These are phyloP conservation scores for Biston stratarius DNA, from an alignment of 2,888 invertebrate species.

Conservation along the genomic window DNA sequence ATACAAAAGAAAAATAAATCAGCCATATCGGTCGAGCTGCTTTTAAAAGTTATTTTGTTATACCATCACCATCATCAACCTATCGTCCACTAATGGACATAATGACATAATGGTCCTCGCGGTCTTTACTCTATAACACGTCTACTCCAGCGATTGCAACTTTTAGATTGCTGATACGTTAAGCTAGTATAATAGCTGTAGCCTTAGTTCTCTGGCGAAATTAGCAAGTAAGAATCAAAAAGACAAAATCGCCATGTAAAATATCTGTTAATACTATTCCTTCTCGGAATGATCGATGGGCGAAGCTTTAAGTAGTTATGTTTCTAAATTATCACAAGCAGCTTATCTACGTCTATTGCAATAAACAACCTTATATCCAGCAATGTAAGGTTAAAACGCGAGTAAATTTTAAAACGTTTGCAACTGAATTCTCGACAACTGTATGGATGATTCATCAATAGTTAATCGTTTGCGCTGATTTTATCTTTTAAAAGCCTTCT, in stretches of 20 bases:
- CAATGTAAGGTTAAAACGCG: slow-evolving; percentile 26
- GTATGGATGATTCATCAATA: slow-evolving; percentile 68
- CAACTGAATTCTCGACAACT: slow-evolving; percentile 60
- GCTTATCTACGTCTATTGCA: slow-evolving; percentile 40
- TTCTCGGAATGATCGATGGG: slow-evolving; percentile 68
- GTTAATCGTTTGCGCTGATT: slow-evolving; percentile 49
- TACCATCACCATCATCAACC: too few species aligned
- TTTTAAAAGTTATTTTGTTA: too few species aligned
- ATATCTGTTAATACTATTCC: slow-evolving; percentile 64
- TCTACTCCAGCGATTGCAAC: too few species aligned
- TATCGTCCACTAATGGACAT: too few species aligned
- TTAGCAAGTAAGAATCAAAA: slow-evolving; percentile 29
- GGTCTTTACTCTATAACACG: too few species aligned
- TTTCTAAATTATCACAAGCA: slow-evolving; percentile 61
- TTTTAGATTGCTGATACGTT: too few species aligned
- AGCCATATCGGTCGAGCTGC: too few species aligned
- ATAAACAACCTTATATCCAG: slow-evolving; percentile 43
- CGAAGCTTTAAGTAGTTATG: slow-evolving; percentile 60
- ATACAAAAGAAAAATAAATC: too few species aligned
- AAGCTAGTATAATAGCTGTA: too few species aligned
- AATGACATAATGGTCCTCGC: too few species aligned
- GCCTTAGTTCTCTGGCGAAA: too few species aligned
- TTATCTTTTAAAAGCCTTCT: slow-evolving; percentile 42
- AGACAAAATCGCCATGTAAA: slow-evolving; percentile 63
- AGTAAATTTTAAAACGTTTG: slow-evolving; percentile 39